Base-by-base conservation (phyloP, 2,888 invertebrate species). In the Agrochola litura region DNA sequence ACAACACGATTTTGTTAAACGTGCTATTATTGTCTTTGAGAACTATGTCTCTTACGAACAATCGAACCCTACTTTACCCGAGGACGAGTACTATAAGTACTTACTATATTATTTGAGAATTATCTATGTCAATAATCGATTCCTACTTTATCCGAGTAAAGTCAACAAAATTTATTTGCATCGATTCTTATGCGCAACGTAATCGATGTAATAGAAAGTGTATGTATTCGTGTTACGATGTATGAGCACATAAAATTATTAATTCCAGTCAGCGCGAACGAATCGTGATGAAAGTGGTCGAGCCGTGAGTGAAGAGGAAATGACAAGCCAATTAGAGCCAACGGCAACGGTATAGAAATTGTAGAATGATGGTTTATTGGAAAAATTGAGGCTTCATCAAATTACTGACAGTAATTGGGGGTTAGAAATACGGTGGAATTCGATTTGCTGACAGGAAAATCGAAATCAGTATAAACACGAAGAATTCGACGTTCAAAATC, bases 231-330 rank as follows among this genome's bases (percentile, higher is more conserved):
- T 67, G 80, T 85, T 83, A 83, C 81, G 82, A 73, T 60, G 16
- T 60, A 76, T 77, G 82, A 74, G 69, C 80, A 86, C 80, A 86
- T 84, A 10, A 41, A 79, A 85, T 89, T 86, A 89, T 80, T 73
- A 74, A 88, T 88, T 88, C 88, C 60, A 89, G 86, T 89, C 88
- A 87, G 89, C 71, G 69, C 71, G 72, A 82, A 79, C 72, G 75
- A 85, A 83, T 79, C 78, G 79, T 82, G 87, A 84, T 82, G 88
- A 83, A 88, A 88, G 80, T 65, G 73, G 10, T 66, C 83, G 80
- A 68, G 37, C 73, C 77, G 75, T 84, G 83, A 84, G 77, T 79
- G 79, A 89, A 80, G 68, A 83, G 74, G 77, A 76, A 88, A 81
- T 83, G 85, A 89, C 82, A 85, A 77, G 75, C 76, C 81, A 88